phyloP scores from a whole-genome alignment of 37 sponge, comb jelly and placozoan genomes.

The Dysidea cf. avara region DNA sequence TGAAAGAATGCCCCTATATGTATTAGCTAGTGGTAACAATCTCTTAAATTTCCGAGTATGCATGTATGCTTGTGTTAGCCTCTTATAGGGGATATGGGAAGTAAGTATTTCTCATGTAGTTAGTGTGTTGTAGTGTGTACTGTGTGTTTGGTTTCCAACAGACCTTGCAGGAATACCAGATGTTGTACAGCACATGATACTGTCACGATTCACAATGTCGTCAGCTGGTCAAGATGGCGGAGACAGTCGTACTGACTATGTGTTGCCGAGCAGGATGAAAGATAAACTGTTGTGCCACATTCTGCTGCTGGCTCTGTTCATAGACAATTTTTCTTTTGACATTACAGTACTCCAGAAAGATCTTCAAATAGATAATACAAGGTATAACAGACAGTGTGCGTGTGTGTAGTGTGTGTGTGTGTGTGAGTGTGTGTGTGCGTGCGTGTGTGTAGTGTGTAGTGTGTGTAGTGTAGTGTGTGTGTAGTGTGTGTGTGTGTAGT shows the following conservation, averaged over 20 bases:
- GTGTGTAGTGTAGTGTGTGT: slow-evolving; percentile 21
- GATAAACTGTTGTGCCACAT: slow-evolving; percentile 58
- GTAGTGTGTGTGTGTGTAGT: slow-evolving; percentile 11
- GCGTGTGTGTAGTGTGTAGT: no score
- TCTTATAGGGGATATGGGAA: not conserved
- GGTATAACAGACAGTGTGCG: slow-evolving; percentile 38
- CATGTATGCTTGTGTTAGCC: no score
- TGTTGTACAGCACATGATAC: no score
- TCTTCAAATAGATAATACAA: slow-evolving; percentile 31
- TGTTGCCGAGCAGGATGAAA: slow-evolving; percentile 32
- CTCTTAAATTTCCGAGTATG: no score
- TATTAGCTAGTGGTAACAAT: no score
- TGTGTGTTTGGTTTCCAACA: not conserved
- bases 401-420: slow-evolving; percentile 30
- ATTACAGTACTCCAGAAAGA: slow-evolving; percentile 44
- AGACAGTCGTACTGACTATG: not conserved
- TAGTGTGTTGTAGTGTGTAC: not conserved
- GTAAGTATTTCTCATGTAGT: not conserved
- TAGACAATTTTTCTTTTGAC: slow-evolving; percentile 54
- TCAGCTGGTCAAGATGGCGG: not conserved
- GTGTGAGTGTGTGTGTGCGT: slow-evolving; percentile 5
- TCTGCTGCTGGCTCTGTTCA: slow-evolving; percentile 41
- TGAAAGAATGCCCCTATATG: no score
- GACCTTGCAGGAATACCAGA: no score
- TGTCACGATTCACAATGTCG: no score